phyloP scores from a whole-genome alignment of 2,113 vertebrate species.

The Hemiprocne comata region DNA sequence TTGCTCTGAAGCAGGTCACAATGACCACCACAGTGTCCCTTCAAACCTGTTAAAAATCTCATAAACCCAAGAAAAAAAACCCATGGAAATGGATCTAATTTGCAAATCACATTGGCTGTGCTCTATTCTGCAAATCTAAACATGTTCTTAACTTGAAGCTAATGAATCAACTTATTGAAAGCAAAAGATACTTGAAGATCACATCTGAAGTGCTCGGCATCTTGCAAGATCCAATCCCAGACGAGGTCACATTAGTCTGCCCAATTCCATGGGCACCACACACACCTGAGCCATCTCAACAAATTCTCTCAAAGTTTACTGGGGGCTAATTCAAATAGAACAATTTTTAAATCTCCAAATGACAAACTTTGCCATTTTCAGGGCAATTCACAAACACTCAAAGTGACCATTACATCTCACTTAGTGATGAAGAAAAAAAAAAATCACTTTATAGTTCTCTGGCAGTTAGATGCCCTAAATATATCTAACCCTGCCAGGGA shows the following conservation, averaged over 20 bases:
- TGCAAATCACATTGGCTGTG: background rate
- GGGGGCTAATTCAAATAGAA: background rate
- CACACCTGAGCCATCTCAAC: accelerated
- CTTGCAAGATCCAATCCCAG: background rate
- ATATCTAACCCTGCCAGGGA: background rate
- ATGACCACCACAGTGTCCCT: background rate
- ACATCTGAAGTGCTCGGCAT: background rate
- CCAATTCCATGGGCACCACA: accelerated
- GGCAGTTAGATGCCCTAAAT: background rate
- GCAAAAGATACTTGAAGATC: background rate
- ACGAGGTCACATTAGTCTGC: accelerated
- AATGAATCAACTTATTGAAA: background rate
- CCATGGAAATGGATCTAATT: background rate
- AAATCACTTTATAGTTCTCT: background rate
- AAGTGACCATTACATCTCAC: background rate
- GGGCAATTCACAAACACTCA: background rate
- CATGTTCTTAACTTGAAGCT: background rate
- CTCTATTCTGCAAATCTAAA: background rate
- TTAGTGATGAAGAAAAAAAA: background rate
- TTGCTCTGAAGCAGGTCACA: background rate
- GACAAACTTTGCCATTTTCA: background rate
- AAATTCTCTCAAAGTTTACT: background rate
- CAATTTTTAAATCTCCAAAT: background rate
- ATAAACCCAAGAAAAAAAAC: background rate
- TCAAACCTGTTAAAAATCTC: background rate